Base-by-base conservation (phyloP, 2,797 vertebrate species). In the Vipera ursinii region DNA sequence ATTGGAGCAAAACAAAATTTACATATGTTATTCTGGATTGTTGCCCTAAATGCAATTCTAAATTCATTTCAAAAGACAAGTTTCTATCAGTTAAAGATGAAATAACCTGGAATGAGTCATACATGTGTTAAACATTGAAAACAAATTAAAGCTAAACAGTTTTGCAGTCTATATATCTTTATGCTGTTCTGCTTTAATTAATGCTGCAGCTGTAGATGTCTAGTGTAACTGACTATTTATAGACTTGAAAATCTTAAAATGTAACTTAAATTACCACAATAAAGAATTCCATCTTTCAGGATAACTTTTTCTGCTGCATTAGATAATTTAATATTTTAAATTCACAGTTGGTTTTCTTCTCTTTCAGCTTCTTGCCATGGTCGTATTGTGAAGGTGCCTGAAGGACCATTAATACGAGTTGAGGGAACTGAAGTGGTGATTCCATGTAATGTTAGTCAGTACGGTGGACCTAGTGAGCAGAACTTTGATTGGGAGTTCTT, bases 401-500 rank as follows among this genome's bases (percentile, higher is more conserved):
- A 94, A 0, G 98, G 98, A 3, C 98, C 98, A 2, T 97, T 99
- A 65, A 97, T 99, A 78, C 98, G 99, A 2, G 98, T 99, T 48
- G 96, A 97, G 93, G 98, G 98, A 69, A 99, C 98, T 0, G 97
- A 98, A 0, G 97, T 98, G 90, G 97, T 97, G 92, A 98, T 99
- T 93, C 98, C 97, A 65, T 99, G 99, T 96, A 98, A 98, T 0
- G 99, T 99, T 69, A 97, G 87, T 0, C 98, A 98, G 0, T 99
- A 99, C 0, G 97, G 98, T 0, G 99, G 99, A 61, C 99, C 99
- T n/a, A 96, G 93, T 0, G 99, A 99, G 78, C 99, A 99, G 97
- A 99, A 99, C 93, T 99, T 99, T 63, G 99, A 99, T 0, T 99
- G 99, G 99, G 96, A 95, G 93, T 97, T 98, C 96, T 97, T 96